Conservation (phyloP, 2,113 vertebrate species). For the Taxidea taxus region DNA sequence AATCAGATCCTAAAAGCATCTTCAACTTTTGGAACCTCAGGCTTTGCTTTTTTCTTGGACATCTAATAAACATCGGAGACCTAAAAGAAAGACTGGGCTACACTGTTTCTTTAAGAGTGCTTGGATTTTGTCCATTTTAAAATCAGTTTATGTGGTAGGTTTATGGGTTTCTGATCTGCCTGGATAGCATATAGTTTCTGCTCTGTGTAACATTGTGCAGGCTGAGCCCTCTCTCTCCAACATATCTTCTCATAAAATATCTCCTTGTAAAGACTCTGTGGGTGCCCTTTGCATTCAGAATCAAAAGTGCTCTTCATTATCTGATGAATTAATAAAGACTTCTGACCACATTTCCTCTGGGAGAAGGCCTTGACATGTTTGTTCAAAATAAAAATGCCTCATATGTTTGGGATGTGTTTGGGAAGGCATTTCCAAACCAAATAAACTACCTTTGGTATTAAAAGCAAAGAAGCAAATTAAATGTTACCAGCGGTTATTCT, state of each 20-base stretch:
- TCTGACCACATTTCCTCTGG: slow-evolving; percentile 41
- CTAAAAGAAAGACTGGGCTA: neutral
- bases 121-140: neutral
- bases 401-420: slow-evolving; percentile 21
- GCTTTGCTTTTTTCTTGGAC: neutral
- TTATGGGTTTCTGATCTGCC: neutral
- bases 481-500: neutral
- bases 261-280: slow-evolving; percentile 27
- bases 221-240: neutral
- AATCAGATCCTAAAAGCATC: neutral
- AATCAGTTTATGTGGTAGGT: neutral
- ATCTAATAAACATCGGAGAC: neutral
- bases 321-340: slow-evolving; percentile 67
- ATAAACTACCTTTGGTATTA: neutral
- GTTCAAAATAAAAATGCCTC: slow-evolving; percentile 46
- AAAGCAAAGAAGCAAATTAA: slow-evolving; percentile 40
- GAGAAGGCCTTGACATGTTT: slow-evolving; percentile 23
- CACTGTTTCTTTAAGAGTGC: neutral
- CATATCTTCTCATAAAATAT: slow-evolving; percentile 13
- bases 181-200: neutral
- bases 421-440: slow-evolving; percentile 49
- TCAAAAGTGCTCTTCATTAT: slow-evolving; percentile 56
- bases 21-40: neutral
- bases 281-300: slow-evolving; percentile 28
- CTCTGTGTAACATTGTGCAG: neutral